Evolutionary conservation across 2,888 invertebrate genomes (phyloP).

Genomic region (Mellilla xanthometata): DNA sequence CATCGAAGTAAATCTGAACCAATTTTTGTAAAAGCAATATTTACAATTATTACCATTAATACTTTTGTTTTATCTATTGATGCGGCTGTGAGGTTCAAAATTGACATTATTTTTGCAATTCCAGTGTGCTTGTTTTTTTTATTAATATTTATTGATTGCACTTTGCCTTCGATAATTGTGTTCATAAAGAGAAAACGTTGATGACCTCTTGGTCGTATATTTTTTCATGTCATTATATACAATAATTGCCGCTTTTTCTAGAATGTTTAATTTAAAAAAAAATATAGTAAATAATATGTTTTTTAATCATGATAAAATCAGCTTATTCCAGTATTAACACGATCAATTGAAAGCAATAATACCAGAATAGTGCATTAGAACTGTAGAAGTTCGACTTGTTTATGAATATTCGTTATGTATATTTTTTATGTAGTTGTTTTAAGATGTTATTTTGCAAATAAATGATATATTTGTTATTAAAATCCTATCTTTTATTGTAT

Average conservation of each 20-base stretch:
- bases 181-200: conserved; percentile 4
- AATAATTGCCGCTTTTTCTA: conserved; percentile 9
- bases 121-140: neutral
- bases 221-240: conserved; percentile 14
- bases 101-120: conserved; percentile 1
- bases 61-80: neutral
- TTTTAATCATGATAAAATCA: conserved; percentile 23
- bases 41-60: neutral
- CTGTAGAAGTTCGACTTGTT: conserved; percentile 27
- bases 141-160: neutral
- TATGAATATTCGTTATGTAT: conserved; percentile 30
- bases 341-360: conserved; percentile 37
- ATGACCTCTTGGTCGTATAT: conserved; percentile 21
- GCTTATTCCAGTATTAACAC: conserved; percentile 46
- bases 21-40: conserved; percentile 6
- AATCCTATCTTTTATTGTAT: conserved; percentile 41
- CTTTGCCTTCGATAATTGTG: conserved; percentile 4
- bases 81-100: conserved; percentile 15
- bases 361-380: conserved; percentile 30
- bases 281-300: no score
- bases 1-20: neutral
- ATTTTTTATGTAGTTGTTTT: conserved; percentile 35
- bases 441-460: conserved; percentile 46
- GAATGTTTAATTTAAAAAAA: conserved; percentile 1
- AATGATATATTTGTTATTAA: conserved; percentile 38